Evolutionary conservation across 2,797 vertebrate species (phyloP), one percentile per base, ranked within the genome.

Genomic region (Sphenodon punctatus): DNA sequence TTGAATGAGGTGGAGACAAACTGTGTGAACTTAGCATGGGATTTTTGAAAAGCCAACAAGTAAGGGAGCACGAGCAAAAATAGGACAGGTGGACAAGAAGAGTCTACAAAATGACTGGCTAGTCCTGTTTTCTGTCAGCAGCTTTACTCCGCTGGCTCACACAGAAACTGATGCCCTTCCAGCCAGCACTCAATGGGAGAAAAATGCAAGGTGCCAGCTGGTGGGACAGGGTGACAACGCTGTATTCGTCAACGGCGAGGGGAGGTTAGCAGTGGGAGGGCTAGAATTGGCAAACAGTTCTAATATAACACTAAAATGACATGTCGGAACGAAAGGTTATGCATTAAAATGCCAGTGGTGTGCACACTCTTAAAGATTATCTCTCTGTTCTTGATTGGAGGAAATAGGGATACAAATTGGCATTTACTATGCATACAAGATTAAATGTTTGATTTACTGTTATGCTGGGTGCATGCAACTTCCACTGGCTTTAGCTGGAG

Each of bases 311-410:
- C 22, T 25, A 27, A 6, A 19, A 10, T 36, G 66, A 43, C 36
- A 6, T 64, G 32, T 46, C 38, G 56, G 66, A 71, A 41, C 0
- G 15, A 59, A 27, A 22, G 14, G 25, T 3, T 8, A n/a, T 25
- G 56, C 88, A 86, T 74, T 80, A 76, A 75, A 77, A 53, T 70
- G 38, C 45, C 68, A 68, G 25, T 46, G 4, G 38, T 42, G 27
- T 67, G 43, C 67, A 78, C 55, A 55, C 36, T 49, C 25, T 53
- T 70, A 32, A 58, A 80, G 64, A 53, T 78, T 76, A 59, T 59
- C 67, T 73, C 82, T 61, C 45, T 86, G 67, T 66, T 69, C 60
- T 39, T 51, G 25, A 60, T 56, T 74, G 59, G 53, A 41, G 61
- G 79, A 53, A 10, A 36, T 67, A 66, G 71, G 49, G 34, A 34